Conservation (phyloP, 2,113 vertebrate genomes). For the Neomonachus schauinslandi region DNA sequence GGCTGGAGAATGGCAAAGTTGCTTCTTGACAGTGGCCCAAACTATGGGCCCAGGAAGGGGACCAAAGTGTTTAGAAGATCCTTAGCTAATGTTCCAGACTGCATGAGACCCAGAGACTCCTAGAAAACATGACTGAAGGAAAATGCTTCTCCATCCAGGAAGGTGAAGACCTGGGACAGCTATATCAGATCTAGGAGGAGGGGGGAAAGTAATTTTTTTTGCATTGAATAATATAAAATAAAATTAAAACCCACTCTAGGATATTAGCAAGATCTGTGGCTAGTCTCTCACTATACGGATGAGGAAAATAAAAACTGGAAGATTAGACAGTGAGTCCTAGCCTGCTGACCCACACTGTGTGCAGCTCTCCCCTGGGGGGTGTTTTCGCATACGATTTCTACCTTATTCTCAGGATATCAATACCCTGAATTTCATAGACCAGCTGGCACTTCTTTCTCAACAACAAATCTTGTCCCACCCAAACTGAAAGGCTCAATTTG, state of each 20-base stretch:
- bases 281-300: neutral
- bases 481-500: neutral
- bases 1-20: neutral
- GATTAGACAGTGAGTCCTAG: neutral
- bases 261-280: neutral
- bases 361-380: neutral
- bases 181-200: neutral
- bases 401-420: neutral
- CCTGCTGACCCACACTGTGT: neutral
- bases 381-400: neutral
- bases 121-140: neutral
- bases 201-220: neutral
- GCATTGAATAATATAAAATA: neutral
- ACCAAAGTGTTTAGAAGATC: neutral
- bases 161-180: neutral
- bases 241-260: neutral
- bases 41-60: neutral
- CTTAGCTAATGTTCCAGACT: neutral
- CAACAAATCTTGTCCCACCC: neutral
- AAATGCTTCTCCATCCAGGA: neutral
- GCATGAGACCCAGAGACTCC: neutral
- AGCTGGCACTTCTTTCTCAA: neutral
- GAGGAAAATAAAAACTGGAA: neutral
- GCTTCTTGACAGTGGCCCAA: neutral
- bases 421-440: neutral